Base-by-base conservation (phyloP, 2,888 invertebrate species). In the Agrochola lota region DNA sequence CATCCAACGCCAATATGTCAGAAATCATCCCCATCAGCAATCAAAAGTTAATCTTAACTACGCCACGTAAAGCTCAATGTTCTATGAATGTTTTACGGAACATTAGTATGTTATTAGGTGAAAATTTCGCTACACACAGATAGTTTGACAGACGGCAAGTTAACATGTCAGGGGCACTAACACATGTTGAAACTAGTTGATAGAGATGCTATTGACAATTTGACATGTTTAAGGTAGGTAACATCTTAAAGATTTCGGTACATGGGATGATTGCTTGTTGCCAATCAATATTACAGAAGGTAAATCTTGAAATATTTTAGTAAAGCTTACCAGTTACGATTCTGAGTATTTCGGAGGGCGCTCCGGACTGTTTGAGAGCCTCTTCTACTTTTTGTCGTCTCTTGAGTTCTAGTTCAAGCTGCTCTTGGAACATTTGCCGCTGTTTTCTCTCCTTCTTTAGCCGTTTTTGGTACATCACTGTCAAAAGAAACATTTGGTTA, bases 391-490 rank as follows among this genome's bases (percentile, higher is more conserved):
- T 98, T 88, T 97, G 97, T 93, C 98, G 97, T 95, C 98, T 97
- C 94, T 98, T 98, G 90, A 98, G 97, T 94, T 99, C 99, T 89
- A 97, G 93, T 88, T 98, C 98, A 84, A 99, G 95, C 92, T 99
- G 98, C 88, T 99, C 98, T 92, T 99, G 99, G 77, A 99, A 97
- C 90, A 98, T 97, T 92, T 98, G 98, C 90, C 99, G 97, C 84
- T 98, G 97, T 94, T 98, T 98, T 88, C 98, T 97, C 94, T 99
- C 99, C 91, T 98, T 98, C 97, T 99, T 98, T 96, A 99, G 97
- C 83, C 99, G 98, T 94, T 99, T 99, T 95, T 99, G 99, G 95
- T 98, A 98, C 93, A 98, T 97, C 84, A 98, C 99, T 99, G 97
- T 82, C 85, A 87, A 84, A 80, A 87, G 35, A 78, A 71, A 70